Base-by-base conservation (phyloP, 2,113 vertebrate genomes). In the Planiliza haematocheilus region DNA sequence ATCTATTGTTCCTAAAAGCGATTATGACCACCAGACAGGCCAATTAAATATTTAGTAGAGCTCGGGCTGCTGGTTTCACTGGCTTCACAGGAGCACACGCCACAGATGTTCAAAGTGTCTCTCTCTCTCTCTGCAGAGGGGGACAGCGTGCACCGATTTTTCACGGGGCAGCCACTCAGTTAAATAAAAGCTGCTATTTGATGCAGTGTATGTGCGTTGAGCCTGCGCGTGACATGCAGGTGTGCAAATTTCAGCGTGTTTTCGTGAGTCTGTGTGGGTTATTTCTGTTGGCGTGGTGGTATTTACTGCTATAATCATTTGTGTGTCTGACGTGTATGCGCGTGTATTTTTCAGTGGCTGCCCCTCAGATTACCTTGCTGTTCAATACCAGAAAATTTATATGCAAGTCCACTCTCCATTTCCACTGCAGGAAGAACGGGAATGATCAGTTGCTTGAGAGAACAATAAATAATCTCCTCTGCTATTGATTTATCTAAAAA, bases 41-140 rank as follows among this genome's bases (percentile, higher is more conserved):
- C 52, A 76, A 79, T 89, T 89, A 89, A 93, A 91, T 91, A 93
- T 92, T 91, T 81, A 92, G 84, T 41, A 71, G 70, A 11, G 55
- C 74, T 70, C 30, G 7, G 53, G 37, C 75, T 57, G 70, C 77
- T 56, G 79, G 70, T 73, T 76, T 80, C 60, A 10, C 60, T 76
- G 64, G 76, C 74, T 88, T 82, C 82, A 81, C 51, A 82, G 82
- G 65, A 84, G 38, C 62, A 46, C 52, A 34, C 58, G 21, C 56
- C 60, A 73, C 66, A 83, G 66, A 87, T 82, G 82, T 86, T 82
- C 71, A 89, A 79, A 87, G 74, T 17, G 66, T 50, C 51, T 66
- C 43, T 74, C 30, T 43, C 43, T 52, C 30, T 43, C 46, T 52
- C 63, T 79, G 68, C 37, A 49, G 48, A 37, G 8, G 30, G 12